Conservation (phyloP, 2,113 vertebrate species). For the Mustela nigripes region DNA sequence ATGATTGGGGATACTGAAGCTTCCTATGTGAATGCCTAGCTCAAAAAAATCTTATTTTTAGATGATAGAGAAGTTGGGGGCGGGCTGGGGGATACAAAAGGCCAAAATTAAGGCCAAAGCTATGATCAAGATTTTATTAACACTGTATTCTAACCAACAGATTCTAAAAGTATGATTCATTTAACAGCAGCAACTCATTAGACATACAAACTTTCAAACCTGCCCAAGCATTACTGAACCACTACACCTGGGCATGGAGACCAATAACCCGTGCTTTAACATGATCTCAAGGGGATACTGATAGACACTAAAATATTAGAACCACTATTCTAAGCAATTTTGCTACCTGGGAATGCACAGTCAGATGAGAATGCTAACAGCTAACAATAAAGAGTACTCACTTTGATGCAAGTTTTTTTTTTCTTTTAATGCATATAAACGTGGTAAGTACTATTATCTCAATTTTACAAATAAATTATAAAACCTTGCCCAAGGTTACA, state of each 20-base stretch:
- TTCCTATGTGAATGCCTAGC: neutral
- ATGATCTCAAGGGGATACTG: neutral
- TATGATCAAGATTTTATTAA: constrained; percentile 33
- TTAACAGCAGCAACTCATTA: neutral
- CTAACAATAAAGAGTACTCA: neutral
- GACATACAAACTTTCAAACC: neutral
- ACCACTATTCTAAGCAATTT: neutral
- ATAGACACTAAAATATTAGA: neutral
- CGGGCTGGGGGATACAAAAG: neutral
- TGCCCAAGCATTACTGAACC: neutral
- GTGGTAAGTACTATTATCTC: neutral
- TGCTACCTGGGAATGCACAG: neutral
- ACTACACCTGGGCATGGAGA: neutral
- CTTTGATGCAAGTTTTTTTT: neutral
- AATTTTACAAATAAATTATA: constrained; percentile 10
- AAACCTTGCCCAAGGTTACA: neutral
- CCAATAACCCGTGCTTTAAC: neutral
- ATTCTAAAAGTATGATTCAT: neutral
- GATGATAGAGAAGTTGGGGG: neutral
- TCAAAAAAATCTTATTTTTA: neutral
- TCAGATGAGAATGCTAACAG: neutral
- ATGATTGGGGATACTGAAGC: neutral
- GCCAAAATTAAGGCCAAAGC: neutral
- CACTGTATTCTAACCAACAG: neutral
- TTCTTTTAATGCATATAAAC: neutral